phyloP scores from a whole-genome alignment of 2,113 vertebrate species.

The Gallinago paraguaiae region DNA sequence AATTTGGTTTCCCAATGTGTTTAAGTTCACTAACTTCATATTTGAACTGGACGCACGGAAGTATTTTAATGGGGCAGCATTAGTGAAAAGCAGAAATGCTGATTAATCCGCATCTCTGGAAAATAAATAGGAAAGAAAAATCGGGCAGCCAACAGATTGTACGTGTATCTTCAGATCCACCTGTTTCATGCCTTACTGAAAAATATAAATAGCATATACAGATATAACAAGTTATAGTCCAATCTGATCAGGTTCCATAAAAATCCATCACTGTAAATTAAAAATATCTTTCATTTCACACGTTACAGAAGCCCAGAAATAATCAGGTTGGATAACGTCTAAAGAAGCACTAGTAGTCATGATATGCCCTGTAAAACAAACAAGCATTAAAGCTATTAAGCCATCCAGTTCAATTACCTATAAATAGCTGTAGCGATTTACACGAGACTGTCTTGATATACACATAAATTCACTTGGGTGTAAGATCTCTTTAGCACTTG shows the following conservation, averaged over 20 bases:
- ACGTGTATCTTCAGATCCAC: neutral
- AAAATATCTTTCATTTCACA: constrained; percentile 2
- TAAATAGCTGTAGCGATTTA: neutral
- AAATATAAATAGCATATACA: neutral
- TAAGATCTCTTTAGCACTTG: neutral
- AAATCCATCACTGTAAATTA: constrained; percentile 7
- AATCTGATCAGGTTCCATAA: neutral
- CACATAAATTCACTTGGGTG: neutral
- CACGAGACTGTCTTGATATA: neutral
- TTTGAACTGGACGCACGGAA: neutral
- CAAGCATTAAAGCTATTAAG: constrained; percentile 10
- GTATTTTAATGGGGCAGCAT: neutral
- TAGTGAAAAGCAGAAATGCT: neutral
- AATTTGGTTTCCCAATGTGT: neutral
- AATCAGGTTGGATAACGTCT: neutral
- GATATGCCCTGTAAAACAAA: neutral
- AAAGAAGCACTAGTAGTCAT: neutral
- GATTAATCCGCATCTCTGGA: neutral
- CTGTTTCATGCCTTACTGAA: neutral
- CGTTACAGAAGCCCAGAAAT: neutral
- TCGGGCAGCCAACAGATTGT: neutral
- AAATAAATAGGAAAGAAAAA: neutral
- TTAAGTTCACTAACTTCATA: neutral
- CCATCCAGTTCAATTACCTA: neutral
- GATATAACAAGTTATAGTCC: neutral